phyloP scores from a whole-genome alignment of 1,140 invertebrate genomes.

The Zaprionus inermis region DNA sequence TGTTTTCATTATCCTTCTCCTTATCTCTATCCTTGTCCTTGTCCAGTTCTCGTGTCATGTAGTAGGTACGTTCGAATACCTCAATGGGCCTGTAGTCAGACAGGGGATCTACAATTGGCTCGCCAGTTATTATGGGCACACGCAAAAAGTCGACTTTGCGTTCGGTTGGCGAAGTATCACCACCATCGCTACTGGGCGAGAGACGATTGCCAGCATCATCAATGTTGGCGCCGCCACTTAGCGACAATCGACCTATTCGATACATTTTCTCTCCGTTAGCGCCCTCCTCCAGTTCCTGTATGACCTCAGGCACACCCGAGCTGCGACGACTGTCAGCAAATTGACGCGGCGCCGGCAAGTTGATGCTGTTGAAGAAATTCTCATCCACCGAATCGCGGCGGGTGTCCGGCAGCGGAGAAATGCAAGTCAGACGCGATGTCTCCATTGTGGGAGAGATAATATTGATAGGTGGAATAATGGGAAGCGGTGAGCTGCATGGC shows the following conservation, averaged over 20 bases:
- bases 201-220: constrained; percentile 74
- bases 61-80: constrained; percentile 81
- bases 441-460: constrained; percentile 83
- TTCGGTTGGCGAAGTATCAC: constrained; percentile 56
- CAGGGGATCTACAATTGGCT: constrained; percentile 73
- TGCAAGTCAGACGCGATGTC: constrained; percentile 85
- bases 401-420: constrained; percentile 89
- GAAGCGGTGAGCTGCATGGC: constrained; percentile 87
- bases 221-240: constrained; percentile 75
- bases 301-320: constrained; percentile 86
- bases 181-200: constrained; percentile 60
- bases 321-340: constrained; percentile 90
- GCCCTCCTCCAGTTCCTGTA: constrained; percentile 79
- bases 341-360: constrained; percentile 88
- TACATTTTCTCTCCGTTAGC: constrained; percentile 67
- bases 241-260: constrained; percentile 67
- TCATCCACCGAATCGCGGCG: constrained; percentile 88
- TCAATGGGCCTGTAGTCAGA: constrained; percentile 79
- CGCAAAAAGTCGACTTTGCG: constrained; percentile 76
- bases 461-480: constrained; percentile 84
- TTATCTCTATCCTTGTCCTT: constrained; percentile 56
- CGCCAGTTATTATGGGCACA: constrained; percentile 71
- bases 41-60: constrained; percentile 74
- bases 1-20: constrained; percentile 23
- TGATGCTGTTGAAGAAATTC: constrained; percentile 84